Conservation (phyloP, 30 jellyfish, hydroid and myxozoan genomes). For the Mastigias papua region DNA sequence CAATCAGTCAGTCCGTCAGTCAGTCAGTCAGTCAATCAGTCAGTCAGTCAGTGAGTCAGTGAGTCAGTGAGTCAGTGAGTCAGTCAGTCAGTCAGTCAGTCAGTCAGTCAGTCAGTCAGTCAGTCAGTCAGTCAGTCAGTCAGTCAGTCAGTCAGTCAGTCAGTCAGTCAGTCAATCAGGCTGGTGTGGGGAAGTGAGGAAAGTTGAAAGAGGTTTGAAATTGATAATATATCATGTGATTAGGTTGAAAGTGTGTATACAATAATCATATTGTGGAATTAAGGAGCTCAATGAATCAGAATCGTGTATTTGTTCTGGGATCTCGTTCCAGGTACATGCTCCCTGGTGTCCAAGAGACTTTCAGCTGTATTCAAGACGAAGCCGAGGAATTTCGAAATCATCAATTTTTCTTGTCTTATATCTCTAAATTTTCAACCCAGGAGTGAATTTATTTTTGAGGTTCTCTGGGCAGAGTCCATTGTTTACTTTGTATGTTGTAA, state of each 20-base stretch:
- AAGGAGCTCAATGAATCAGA: no score
- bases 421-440: not conserved
- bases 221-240: no score
- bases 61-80: not conserved
- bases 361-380: not conserved
- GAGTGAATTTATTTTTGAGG: conserved; percentile 13
- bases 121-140: not conserved
- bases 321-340: no score
- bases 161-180: not conserved
- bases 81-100: not conserved
- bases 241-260: no score
- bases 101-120: not conserved
- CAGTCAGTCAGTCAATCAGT: no score
- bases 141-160: not conserved
- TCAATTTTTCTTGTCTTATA: not conserved
- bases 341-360: not conserved
- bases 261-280: no score
- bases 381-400: not conserved
- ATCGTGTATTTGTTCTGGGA: no score
- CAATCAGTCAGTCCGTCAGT: no score
- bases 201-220: no score
- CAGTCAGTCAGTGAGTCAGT: not conserved
- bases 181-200: not conserved
- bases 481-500: conserved; percentile 12
- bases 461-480: conserved; percentile 19